A percentile compares a stretch with the other conserved stretches of the same genome.
These are phyloP conservation scores for Bombus breviceps DNA, from an alignment of 1,140 invertebrate species.

Conservation along the genomic window DNA sequence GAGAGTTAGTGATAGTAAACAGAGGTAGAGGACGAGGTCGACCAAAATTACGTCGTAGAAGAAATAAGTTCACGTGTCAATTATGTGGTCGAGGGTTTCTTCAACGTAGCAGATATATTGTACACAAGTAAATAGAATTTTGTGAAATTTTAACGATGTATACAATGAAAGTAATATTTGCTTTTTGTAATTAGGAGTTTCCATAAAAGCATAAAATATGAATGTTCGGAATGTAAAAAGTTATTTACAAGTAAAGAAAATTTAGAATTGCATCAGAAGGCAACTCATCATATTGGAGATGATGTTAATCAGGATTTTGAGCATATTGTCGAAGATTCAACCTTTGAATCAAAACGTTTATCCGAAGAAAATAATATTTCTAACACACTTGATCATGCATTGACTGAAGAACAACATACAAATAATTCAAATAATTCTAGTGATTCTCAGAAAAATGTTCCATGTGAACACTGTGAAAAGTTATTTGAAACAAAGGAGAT, in stretches of 20 bases:
- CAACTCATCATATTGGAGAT: constrained; percentile 81
- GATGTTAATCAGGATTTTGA: constrained; percentile 73
- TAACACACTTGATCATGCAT: not conserved
- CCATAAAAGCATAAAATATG: constrained; percentile 82
- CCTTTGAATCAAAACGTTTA: constrained; percentile 18
- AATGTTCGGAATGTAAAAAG: constrained; percentile 82
- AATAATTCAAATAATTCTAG: constrained; percentile 3
- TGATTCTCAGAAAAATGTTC: constrained; percentile 48
- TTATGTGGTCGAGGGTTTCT: constrained; percentile 83
- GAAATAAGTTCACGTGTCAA: constrained; percentile 83
- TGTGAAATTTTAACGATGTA: not conserved
- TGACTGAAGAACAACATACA: constrained; percentile 11
- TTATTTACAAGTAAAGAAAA: constrained; percentile 80
- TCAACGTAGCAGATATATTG: constrained; percentile 82
- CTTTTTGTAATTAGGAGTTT: constrained; percentile 68
- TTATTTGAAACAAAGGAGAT: constrained; percentile 84
- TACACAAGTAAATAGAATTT: constrained; percentile 77
- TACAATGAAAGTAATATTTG: not conserved
- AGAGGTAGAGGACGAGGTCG: constrained; percentile 83
- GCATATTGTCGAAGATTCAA: constrained; percentile 19
- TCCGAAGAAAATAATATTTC: constrained; percentile 14
- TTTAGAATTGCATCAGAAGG: constrained; percentile 83
- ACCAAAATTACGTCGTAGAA: constrained; percentile 81
- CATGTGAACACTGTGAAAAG: constrained; percentile 84
- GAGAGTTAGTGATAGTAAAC: constrained; percentile 85